Base-by-base conservation (phyloP, 37 sponge, comb jelly and placozoan genomes). In the Hexactinellida sp. region DNA sequence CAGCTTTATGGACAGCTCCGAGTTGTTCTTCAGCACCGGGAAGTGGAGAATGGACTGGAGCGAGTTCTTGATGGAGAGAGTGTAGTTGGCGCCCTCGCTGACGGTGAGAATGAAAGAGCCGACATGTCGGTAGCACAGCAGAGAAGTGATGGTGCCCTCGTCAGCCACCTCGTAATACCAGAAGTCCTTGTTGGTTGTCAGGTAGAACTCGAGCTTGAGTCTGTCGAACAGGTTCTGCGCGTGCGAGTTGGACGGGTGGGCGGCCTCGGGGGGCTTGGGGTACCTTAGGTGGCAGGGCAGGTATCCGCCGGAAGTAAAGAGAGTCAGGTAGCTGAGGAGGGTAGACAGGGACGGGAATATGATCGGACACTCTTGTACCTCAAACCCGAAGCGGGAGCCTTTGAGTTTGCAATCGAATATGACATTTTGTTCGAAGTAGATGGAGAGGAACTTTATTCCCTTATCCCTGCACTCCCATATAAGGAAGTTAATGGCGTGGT, bases 341-440 rank as follows among this genome's bases (percentile, higher is more conserved):
- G 30, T n/a, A 32, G 76, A 32, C 5, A 63, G 21, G 25, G 76
- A 63, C 5, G 76, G 76, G 30, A 63, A 63, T 63, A 63, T 63
- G 76, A 63, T 63, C 28, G 76, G 76, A 63, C 76, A 63, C 28
- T 63, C 76, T n/a, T 63, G 76, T 10, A 63, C 30, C 34, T 63
- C 76, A n/a, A 63, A 63, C 19, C 76, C 76, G 28, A 63, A 25
- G 5, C 34, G 21, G 34, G 28, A 10, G 13, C 76, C 76, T n/a
- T 28, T 63, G 28, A 63, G 76, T 63, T 63, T 63, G 34, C 76
- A 63, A 10, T 63, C 76, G 34, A 63, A 63, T 63, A 28, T 63
- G 25, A 63, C 76, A 7, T 28, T 28, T 10, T 63, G 28, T 63
- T 63, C 76, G 34, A 63, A 63, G 76, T 25, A 63, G 76, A 63